These are phyloP conservation scores for Acanthurus leucopareius DNA, from an alignment of 2,797 vertebrate species.

Conservation along the genomic window DNA sequence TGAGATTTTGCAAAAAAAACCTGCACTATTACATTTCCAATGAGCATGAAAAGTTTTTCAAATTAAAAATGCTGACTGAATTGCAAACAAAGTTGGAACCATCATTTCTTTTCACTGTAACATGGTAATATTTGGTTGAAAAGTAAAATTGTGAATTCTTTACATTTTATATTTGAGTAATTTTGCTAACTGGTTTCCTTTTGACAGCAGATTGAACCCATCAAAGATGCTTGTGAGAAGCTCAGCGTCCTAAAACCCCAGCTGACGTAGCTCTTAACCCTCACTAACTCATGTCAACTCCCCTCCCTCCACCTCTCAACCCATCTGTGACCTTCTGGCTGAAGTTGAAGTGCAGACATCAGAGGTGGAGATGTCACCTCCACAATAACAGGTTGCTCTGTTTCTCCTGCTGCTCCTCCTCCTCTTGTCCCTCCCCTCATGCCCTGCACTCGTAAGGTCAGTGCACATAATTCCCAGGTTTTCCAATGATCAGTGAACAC, in stretches of 20 bases:
- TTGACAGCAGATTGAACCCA: neutral
- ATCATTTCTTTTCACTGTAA: neutral
- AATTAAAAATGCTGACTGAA: too few species aligned
- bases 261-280: slow-evolving; percentile 22
- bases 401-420: slow-evolving; percentile 55
- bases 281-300: slow-evolving; percentile 27
- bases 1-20: too few species aligned
- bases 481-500: slow-evolving; percentile 25
- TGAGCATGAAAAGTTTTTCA: too few species aligned
- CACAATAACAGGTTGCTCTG: slow-evolving; percentile 54
- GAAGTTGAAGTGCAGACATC: slow-evolving; percentile 52
- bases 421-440: slow-evolving; percentile 46
- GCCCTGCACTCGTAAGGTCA: slow-evolving; percentile 60
- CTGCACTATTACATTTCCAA: too few species aligned
- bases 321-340: slow-evolving; percentile 60
- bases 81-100: neutral
- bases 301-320: slow-evolving; percentile 22
- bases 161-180: neutral
- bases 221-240: slow-evolving; percentile 19
- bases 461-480: slow-evolving; percentile 38
- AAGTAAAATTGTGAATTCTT: neutral
- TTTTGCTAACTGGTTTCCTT: neutral
- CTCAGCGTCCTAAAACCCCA: slow-evolving; percentile 8
- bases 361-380: slow-evolving; percentile 60
- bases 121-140: neutral